Evolutionary conservation across 2,113 vertebrate genomes (phyloP).

Genomic region (Corvus moneduloides): DNA sequence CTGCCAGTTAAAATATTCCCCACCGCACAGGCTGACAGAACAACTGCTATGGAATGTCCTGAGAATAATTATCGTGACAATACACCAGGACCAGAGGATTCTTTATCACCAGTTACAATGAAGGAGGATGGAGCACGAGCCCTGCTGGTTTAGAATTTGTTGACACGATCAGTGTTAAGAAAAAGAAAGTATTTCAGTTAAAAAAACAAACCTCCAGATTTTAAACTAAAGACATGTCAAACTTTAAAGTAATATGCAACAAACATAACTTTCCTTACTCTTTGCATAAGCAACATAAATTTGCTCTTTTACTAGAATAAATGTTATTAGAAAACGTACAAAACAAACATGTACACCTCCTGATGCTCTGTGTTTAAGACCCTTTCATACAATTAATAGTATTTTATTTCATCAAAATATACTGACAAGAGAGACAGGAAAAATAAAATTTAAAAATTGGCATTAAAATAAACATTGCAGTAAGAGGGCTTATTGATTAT

Average conservation of each 20-base stretch:
- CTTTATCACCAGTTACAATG: slow-evolving; percentile 50
- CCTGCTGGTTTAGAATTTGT: slow-evolving; percentile 15
- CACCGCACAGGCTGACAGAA: slow-evolving; percentile 56
- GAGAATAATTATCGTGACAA: slow-evolving; percentile 68
- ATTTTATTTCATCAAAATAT: not conserved
- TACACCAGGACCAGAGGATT: slow-evolving; percentile 26
- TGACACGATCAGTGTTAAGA: not conserved
- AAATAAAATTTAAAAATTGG: not conserved
- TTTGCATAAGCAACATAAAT: not conserved
- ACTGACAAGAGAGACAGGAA: not conserved
- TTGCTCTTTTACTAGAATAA: not conserved
- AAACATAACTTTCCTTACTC: not conserved
- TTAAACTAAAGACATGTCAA: not conserved
- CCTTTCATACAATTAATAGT: not conserved
- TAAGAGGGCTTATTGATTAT: not conserved
- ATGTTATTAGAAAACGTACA: not conserved
- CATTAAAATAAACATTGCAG: not conserved
- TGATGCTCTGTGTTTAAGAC: not conserved
- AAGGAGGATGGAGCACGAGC: not conserved
- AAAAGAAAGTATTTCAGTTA: slow-evolving; percentile 22
- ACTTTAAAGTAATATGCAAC: not conserved
- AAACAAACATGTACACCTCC: not conserved
- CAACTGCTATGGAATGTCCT: slow-evolving; percentile 40
- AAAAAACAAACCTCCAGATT: not conserved
- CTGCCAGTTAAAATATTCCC: slow-evolving; percentile 68